Evolutionary conservation across 2,888 invertebrate genomes (phyloP).

Genomic region (Meiosimyza decipiens): DNA sequence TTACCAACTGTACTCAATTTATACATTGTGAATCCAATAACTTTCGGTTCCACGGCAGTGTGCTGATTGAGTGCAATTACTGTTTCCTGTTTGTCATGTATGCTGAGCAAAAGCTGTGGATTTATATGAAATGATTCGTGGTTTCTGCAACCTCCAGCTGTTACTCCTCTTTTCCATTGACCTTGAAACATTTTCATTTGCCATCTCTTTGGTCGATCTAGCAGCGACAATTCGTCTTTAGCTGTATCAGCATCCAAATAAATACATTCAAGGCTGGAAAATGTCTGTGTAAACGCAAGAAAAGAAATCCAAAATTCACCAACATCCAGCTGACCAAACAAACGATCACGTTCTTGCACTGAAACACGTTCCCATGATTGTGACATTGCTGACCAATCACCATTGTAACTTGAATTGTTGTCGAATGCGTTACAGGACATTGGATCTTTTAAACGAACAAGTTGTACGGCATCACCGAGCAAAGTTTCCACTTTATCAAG

Average conservation of each 20-base stretch:
- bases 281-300: conserved; percentile 83
- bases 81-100: conserved; percentile 84
- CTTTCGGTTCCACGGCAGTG: conserved; percentile 91
- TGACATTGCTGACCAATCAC: conserved; percentile 77
- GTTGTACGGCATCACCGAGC: conserved; percentile 76
- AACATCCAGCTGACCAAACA: conserved; percentile 74
- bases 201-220: conserved; percentile 82
- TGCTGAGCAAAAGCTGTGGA: conserved; percentile 84
- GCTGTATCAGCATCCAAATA: conserved; percentile 89
- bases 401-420: conserved; percentile 74
- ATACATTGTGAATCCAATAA: conserved; percentile 91
- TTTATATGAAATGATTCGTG: conserved; percentile 93
- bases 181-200: conserved; percentile 89
- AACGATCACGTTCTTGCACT: conserved; percentile 77
- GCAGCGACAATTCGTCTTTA: conserved; percentile 83
- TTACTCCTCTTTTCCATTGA: conserved; percentile 86
- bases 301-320: conserved; percentile 88
- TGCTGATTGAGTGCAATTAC: conserved; percentile 90
- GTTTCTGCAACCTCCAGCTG: conserved; percentile 91
- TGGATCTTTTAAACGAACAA: conserved; percentile 79
- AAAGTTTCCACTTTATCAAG: conserved; percentile 74
- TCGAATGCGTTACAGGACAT: conserved; percentile 70
- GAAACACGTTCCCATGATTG: conserved; percentile 83
- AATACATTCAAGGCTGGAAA: conserved; percentile 84
- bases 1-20: conserved; percentile 54